Conservation (phyloP, 1,140 invertebrate species). For the Cydia fagiglandana region DNA sequence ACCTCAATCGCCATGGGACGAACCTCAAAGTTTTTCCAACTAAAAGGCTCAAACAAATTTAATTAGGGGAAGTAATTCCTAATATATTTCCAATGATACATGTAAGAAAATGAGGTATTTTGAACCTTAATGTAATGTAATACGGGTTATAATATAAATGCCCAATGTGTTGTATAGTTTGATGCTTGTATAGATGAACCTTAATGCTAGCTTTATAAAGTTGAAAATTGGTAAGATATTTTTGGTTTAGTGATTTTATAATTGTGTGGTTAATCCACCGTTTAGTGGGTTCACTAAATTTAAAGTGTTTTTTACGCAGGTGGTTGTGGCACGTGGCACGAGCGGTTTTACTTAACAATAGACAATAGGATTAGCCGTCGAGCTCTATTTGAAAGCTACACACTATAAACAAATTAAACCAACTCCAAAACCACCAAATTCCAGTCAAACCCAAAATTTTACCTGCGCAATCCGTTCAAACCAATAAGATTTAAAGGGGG, state of each 20-base stretch:
- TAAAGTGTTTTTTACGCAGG: no score
- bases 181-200: no score
- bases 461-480: constrained; percentile 13
- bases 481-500: constrained; percentile 25
- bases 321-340: no score
- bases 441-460: not conserved
- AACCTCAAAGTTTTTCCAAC: constrained; percentile 12
- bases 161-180: not conserved
- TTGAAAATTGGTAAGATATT: not conserved
- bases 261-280: not conserved
- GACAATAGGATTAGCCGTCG: no score
- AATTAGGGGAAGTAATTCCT: not conserved
- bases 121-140: not conserved
- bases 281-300: not conserved
- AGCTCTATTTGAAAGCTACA: no score
- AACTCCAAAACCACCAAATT: not conserved
- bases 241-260: not conserved
- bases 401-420: no score
- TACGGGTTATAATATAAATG: not conserved
- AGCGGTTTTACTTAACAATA: no score
- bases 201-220: no score
- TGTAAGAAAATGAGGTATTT: not conserved
- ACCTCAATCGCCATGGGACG: not conserved
- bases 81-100: not conserved
- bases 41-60: constrained; percentile 12